Conservation (phyloP, 2,797 vertebrate genomes). For the Pampus argenteus region DNA sequence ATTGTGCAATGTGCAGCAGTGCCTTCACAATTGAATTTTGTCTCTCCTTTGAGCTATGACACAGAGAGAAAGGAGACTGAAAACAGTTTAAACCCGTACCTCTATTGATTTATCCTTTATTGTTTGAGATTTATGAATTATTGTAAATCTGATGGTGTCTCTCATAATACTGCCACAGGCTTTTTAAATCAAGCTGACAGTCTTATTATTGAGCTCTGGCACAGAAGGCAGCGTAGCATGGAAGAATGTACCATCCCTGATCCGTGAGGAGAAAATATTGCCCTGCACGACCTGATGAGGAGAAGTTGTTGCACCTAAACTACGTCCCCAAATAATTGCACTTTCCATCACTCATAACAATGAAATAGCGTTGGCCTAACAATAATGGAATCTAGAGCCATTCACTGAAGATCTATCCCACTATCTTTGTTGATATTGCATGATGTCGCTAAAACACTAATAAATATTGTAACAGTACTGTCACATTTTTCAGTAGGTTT, state of each 20-base stretch:
- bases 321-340: conserved; percentile 55
- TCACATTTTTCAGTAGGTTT: conserved; percentile 16
- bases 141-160: conserved; percentile 81
- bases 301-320: conserved; percentile 60
- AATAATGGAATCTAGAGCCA: conserved; percentile 49
- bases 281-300: conserved; percentile 42
- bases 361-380: conserved; percentile 45
- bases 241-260: conserved; percentile 69
- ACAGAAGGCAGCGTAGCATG: conserved; percentile 63
- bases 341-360: conserved; percentile 56
- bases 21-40: conserved; percentile 66
- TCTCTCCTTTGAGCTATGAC: conserved; percentile 62
- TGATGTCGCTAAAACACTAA: conserved; percentile 23
- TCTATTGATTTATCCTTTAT: conserved; percentile 81
- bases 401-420: conserved; percentile 47
- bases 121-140: conserved; percentile 83
- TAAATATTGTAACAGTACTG: conserved; percentile 40
- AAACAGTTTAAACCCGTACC: conserved; percentile 73
- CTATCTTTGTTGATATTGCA: conserved; percentile 13
- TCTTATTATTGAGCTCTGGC: conserved; percentile 78
- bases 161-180: conserved; percentile 77
- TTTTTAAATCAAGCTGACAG: conserved; percentile 85
- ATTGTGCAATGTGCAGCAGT: conserved; percentile 47
- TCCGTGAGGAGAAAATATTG: conserved; percentile 72
- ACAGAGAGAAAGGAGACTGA: conserved; percentile 61